Evolutionary conservation across 2,797 vertebrate species (phyloP), one percentile per base, ranked within the genome.

Genomic region (Poecilia wingei): DNA sequence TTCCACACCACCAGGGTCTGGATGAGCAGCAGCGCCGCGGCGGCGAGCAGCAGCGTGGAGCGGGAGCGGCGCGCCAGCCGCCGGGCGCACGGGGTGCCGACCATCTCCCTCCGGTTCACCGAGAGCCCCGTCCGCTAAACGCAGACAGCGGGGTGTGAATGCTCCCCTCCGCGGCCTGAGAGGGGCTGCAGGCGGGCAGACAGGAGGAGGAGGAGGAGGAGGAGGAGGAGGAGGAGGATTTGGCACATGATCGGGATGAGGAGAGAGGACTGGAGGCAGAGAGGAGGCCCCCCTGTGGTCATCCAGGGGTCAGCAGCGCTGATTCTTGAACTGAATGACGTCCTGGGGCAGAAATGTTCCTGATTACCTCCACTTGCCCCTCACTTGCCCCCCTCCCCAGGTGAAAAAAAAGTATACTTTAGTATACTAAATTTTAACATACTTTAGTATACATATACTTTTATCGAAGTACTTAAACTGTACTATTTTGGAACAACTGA

Each of bases 1-100:
- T 97, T 98, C 97, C 98, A 98, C 88, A 97, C 97, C 85, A 98
- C 92, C 84, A 98, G 97, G 45, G 97, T 98, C 96, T 99, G 98
- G 90, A 99, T 88, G 84, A 99, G 96, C 95, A 99, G 95, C 75
- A 98, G 96, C 25, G 95, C 96, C 89, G 98, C 95, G 68, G 97
- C 97, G 53, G 96, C 96, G 72, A 97, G 92, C 83, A 98, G 94
- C 82, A 98, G 94, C 73, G 96, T 97, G 72, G 97, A 97, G 89
- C 93, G 95, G 87, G 96, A 97, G 88, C 97, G 97, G 87, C 97
- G 96, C 89, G 96, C 96, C 96, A 97, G 94, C 93, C 96, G 97
- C 91, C 97, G 97, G 92, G 95, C 96, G 84, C 97, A 96, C 88
- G 90, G 87, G 90, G 80, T 89, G 72, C 91, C 89, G 86, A 93